Conservation (phyloP, 2,888 invertebrate genomes). For the Spialia ferax region DNA sequence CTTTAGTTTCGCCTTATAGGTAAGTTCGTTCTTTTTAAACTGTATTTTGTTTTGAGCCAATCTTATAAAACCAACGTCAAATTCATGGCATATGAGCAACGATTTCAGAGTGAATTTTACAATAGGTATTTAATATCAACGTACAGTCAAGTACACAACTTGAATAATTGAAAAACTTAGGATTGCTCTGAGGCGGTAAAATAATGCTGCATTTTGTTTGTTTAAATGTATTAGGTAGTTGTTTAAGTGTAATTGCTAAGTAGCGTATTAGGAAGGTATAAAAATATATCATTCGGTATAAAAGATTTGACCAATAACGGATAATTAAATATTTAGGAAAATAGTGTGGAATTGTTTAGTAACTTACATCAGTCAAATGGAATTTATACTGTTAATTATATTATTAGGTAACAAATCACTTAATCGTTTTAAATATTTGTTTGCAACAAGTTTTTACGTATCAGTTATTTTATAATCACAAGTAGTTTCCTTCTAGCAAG, state of each 20-base stretch:
- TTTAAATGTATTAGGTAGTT: no score
- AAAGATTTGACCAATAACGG: neutral
- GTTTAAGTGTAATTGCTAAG: no score
- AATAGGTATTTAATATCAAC: neutral
- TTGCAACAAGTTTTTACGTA: no score
- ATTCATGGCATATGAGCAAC: neutral
- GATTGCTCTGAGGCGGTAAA: neutral
- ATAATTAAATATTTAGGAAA: neutral
- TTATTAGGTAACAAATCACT: neutral
- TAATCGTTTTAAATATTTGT: neutral
- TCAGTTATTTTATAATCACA: no score
- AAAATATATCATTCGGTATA: conserved; percentile 3
- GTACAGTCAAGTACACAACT: neutral
- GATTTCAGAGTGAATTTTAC: conserved; percentile 26
- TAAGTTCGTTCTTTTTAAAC: conserved; percentile 10
- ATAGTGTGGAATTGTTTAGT: neutral
- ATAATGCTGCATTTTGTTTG: neutral
- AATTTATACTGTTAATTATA: conserved; percentile 1
- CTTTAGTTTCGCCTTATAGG: conserved; percentile 1
- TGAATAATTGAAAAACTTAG: neutral
- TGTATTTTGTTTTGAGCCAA: conserved; percentile 26
- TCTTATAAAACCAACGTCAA: conserved; percentile 11
- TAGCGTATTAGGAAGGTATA: neutral
- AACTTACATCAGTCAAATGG: conserved; percentile 18
- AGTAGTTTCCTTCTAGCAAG: no score